phyloP scores from a whole-genome alignment of 2,797 vertebrate genomes.

The Xiphophorus birchmanni region DNA sequence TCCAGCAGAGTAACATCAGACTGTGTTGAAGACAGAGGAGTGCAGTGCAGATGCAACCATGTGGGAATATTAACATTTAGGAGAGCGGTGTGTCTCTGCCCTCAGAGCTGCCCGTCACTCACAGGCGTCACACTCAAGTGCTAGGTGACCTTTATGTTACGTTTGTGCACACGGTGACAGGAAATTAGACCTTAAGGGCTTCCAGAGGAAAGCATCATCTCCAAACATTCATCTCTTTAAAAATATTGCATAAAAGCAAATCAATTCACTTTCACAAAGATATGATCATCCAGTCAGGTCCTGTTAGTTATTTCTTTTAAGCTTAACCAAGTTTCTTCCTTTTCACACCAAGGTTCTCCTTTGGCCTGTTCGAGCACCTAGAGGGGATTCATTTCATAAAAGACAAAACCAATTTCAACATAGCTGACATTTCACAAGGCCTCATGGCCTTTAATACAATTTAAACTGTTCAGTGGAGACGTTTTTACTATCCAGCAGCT shows the following conservation, averaged over 20 bases:
- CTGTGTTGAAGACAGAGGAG: constrained; percentile 2
- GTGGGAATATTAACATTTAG: constrained; percentile 79
- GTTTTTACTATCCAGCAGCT: constrained; percentile 49
- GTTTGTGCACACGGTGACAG: constrained; percentile 25
- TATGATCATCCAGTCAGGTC: not conserved
- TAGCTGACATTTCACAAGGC: constrained; percentile 74
- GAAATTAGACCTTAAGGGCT: constrained; percentile 37
- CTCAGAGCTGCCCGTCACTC: constrained; percentile 69
- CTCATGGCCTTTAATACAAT: constrained; percentile 55
- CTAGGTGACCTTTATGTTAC: constrained; percentile 67
- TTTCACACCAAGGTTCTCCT: constrained; percentile 39
- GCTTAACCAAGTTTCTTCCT: constrained; percentile 5
- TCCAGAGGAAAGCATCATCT: constrained; percentile 5
- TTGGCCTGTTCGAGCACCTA: constrained; percentile 45
- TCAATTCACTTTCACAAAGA: not conserved
- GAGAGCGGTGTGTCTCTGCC: constrained; percentile 44
- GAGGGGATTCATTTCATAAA: constrained; percentile 57
- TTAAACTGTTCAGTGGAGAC: constrained; percentile 57
- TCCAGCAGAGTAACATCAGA: constrained; percentile 17
- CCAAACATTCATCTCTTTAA: constrained; percentile 8
- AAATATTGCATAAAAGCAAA: not conserved
- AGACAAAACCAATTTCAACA: constrained; percentile 70
- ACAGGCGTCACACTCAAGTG: constrained; percentile 64
- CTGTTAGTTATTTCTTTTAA: not conserved
- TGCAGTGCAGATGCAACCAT: constrained; percentile 59